phyloP scores from a whole-genome alignment of 2,797 vertebrate genomes.

The Dendrocincla tyrannina region DNA sequence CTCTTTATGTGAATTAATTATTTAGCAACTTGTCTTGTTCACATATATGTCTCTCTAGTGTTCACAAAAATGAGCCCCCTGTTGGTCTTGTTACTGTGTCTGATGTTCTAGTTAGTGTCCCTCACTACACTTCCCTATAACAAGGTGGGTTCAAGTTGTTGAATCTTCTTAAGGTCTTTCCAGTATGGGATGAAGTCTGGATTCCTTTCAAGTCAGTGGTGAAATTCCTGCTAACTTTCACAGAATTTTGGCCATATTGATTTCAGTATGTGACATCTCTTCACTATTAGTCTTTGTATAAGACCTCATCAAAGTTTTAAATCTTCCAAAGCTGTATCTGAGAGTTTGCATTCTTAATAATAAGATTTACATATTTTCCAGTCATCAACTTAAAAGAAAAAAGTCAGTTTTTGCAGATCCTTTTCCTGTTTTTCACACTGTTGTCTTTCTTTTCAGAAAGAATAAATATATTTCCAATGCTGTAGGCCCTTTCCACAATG shows the following conservation, averaged over 20 bases:
- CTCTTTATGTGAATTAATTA: neutral
- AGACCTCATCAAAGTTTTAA: neutral
- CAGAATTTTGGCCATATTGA: neutral
- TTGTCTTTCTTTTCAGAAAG: conserved; percentile 19
- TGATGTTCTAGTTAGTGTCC: neutral
- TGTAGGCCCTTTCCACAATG: neutral
- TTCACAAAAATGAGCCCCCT: neutral
- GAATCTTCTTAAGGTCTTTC: neutral
- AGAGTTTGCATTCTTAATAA: neutral
- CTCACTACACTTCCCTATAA: neutral
- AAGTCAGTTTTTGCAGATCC: neutral
- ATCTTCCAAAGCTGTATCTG: neutral
- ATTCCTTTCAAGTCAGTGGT: neutral
- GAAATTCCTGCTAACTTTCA: neutral
- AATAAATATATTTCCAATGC: conserved; percentile 32
- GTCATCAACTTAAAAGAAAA: neutral
- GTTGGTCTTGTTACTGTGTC: neutral
- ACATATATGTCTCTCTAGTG: neutral
- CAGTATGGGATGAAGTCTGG: neutral
- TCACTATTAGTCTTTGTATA: neutral
- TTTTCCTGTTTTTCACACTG: neutral
- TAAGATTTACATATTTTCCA: neutral
- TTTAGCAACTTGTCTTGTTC: neutral
- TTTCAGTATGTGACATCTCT: neutral
- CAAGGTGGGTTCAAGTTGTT: neutral